These are phyloP conservation scores for Fragum sueziense DNA, from an alignment of 2,888 invertebrate genomes.

Conservation along the genomic window DNA sequence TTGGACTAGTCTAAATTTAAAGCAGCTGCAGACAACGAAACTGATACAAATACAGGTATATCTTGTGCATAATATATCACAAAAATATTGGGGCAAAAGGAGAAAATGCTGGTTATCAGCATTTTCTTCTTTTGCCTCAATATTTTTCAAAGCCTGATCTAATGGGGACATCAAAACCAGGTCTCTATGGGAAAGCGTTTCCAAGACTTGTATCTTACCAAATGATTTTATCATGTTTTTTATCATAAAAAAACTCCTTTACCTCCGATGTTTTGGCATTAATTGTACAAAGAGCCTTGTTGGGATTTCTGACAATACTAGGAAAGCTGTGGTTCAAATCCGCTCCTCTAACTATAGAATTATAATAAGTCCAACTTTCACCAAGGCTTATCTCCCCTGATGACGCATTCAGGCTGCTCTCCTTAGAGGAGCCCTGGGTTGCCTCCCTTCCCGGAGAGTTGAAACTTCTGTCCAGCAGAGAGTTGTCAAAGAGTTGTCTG, in stretches of 20 bases:
- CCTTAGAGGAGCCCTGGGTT: conserved; percentile 34
- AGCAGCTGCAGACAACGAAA: too few species aligned
- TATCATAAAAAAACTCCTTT: conserved; percentile 33
- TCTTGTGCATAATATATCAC: too few species aligned
- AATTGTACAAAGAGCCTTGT: conserved; percentile 88
- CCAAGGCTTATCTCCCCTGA: conserved; percentile 63
- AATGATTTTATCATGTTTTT: too few species aligned
- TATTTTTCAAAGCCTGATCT: too few species aligned
- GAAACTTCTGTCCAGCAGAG: conserved; percentile 39
- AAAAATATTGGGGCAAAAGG: too few species aligned
- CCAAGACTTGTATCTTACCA: too few species aligned
- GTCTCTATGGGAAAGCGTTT: too few species aligned
- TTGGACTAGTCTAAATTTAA: too few species aligned
- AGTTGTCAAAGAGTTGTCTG: neutral
- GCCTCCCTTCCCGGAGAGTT: conserved; percentile 29
- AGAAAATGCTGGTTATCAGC: too few species aligned
- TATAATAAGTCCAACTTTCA: conserved; percentile 83
- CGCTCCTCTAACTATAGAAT: conserved; percentile 81
- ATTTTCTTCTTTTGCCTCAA: too few species aligned
- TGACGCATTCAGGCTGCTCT: conserved; percentile 42
- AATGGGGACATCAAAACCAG: too few species aligned
- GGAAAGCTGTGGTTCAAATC: conserved; percentile 66
- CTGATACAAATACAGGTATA: too few species aligned
- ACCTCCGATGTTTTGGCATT: conserved; percentile 87
- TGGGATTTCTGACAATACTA: conserved; percentile 85